Conservation (phyloP, 2,797 vertebrate species). For the Balearica regulorum region DNA sequence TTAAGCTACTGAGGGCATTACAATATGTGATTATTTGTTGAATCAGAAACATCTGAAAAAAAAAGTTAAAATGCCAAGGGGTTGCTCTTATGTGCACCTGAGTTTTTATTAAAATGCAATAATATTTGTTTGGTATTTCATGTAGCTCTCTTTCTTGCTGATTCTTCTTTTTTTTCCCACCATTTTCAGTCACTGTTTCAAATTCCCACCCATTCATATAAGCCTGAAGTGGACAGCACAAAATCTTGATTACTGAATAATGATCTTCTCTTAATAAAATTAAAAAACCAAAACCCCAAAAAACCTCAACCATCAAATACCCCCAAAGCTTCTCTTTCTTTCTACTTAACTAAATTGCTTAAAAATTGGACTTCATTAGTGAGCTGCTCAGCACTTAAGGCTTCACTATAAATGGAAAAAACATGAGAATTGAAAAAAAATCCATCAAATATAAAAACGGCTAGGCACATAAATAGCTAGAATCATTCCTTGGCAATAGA, state of each 20-base stretch:
- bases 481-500: neutral
- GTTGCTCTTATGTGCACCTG: neutral
- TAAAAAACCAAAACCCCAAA: neutral
- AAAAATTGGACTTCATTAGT: neutral
- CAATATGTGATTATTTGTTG: slow-evolving; percentile 2
- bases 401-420: neutral
- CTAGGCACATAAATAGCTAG: neutral
- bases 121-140: neutral
- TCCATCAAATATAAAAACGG: neutral
- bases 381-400: neutral
- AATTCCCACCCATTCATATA: neutral
- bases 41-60: neutral
- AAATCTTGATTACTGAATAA: neutral
- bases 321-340: neutral
- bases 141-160: neutral
- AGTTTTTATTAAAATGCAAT: neutral
- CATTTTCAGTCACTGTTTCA: neutral
- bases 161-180: neutral
- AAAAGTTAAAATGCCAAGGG: neutral
- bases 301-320: neutral
- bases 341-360: neutral
- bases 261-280: neutral
- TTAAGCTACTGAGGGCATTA: slow-evolving; percentile 39
- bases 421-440: neutral
- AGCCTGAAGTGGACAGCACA: neutral